Evolutionary conservation across 1,140 invertebrate genomes (phyloP).

Genomic region (Drosophila kepulauana): DNA sequence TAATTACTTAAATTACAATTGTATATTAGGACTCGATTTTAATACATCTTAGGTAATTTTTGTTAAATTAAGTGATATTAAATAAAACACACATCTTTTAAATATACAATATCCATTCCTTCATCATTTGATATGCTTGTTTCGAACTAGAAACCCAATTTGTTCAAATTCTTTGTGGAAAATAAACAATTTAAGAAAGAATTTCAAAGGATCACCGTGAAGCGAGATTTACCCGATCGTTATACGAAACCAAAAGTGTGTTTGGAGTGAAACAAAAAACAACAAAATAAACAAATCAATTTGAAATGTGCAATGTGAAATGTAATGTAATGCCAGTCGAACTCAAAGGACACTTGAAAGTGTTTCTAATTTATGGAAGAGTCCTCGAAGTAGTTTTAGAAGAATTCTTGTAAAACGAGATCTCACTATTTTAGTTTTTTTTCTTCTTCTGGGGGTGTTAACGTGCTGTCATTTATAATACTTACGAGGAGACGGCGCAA

Average conservation of each 20-base stretch:
- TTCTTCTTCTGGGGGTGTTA: conserved; percentile 65
- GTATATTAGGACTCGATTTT: no score
- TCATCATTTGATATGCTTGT: no score
- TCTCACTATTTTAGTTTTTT: conserved; percentile 38
- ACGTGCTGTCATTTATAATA: conserved; percentile 79
- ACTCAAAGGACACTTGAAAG: conserved; percentile 48
- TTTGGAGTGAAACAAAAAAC: conserved; percentile 38
- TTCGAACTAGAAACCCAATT: not conserved
- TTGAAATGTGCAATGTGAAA: conserved; percentile 32
- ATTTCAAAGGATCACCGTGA: not conserved
- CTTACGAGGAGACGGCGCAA: conserved; percentile 12
- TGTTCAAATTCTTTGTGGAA: not conserved
- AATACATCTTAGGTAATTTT: no score
- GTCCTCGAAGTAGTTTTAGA: conserved; percentile 42
- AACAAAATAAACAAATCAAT: conserved; percentile 60
- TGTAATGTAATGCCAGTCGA: conserved; percentile 34
- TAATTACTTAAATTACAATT: no score
- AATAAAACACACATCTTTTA: no score
- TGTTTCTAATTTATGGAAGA: conserved; percentile 67
- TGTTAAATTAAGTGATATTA: no score
- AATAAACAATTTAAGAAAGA: not conserved
- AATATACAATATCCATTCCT: no score
- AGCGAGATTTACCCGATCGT: conserved; percentile 25
- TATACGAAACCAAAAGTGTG: conserved; percentile 62
- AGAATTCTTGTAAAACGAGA: conserved; percentile 79